Base-by-base conservation (phyloP, 2,113 vertebrate genomes). In the Pachypanchax playfairii region DNA sequence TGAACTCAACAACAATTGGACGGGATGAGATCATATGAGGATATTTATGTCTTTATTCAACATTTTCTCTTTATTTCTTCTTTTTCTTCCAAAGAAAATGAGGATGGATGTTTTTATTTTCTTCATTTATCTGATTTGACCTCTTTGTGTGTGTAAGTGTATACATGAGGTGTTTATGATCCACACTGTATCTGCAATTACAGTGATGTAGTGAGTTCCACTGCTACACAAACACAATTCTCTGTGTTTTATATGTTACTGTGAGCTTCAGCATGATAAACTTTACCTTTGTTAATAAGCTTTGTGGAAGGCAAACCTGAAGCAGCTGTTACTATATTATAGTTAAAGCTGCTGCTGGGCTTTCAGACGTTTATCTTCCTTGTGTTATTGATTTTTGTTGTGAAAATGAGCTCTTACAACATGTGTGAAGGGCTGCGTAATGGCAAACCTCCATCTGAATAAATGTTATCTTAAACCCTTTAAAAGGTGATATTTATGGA, bases 251-350 rank as follows among this genome's bases (percentile, higher is more conserved):
- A 59, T 82, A 77, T 53, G 48, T 58, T 20, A 13, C 35, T 18
- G 31, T 13, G 43, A 26, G 25, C 62, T 50, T 39, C 63, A 33
- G 35, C 35, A 18, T 76, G 70, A 84, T 63, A 77, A 87, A 88
- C 76, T 55, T 26, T 26, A 57, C 58, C 72, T 80, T 49, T 70
- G 70, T 39, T 83, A 85, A 85, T 72, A 61, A 67, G 63, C 55
- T 29, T 36, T 14, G 48, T 53, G 63, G 49, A 60, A 80, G 43
- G 50, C 66, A 38, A 69, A 65, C 75, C 69, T 64, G 63, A 74
- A 60, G 48, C 39, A 36, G 57, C 67, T 57, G 52, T 59, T 77
- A 80, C 66, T 67, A 55, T 79, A 73, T 78, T 64, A 75, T 69
- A 71, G 58, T 81, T 80, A 69, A 77, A 84, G 63, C 61, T 43